Evolutionary conservation across 2,113 vertebrate genomes (phyloP), one percentile per base, ranked within the genome.

Genomic region (Melanotaenia duboulayi): DNA sequence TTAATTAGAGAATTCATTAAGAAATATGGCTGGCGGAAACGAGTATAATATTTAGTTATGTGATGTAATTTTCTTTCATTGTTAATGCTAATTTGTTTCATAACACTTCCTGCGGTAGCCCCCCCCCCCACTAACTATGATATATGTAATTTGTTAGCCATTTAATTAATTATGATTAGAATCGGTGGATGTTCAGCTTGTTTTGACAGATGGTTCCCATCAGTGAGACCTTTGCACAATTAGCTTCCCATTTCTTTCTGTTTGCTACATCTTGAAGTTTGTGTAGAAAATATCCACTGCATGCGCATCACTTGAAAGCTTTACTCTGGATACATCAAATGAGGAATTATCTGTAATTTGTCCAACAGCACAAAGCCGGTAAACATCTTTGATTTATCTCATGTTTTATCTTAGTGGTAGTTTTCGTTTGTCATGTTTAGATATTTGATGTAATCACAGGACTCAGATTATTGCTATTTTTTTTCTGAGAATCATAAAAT

Each of bases 101-200:
- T 95, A 96, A 95, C 94, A 94, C 90, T 95, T 95, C 92, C 91
- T 94, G 94, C 93, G 89, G 92, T 95, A 94, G 94, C 78, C 83
- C 94, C 92, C 90, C 28, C 92, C 16, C 90, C 90, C 62, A 81
- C 90, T 92, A 92, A 87, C 91, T 92, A 94, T 96, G 95, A 96
- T 96, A 92, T 95, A 96, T 96, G 92, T 90, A 94, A 94, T 96
- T 96, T 97, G 96, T 97, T 97, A 95, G 94, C 92, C 93, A 92
- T 96, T 96, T 94, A 95, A 97, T 97, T 96, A 97, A 97, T 96
- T 97, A 95, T 93, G 95, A 95, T 96, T 96, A 95, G 90, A 94
- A 84, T 94, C 92, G 90, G 88, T 85, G 93, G 95, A 95, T 94
- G 93, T 96, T 91, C 91, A 89, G 92, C 91, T 90, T 92, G 86